phyloP scores from a whole-genome alignment of 2,113 vertebrate genomes.

The Ciconia boyciana region DNA sequence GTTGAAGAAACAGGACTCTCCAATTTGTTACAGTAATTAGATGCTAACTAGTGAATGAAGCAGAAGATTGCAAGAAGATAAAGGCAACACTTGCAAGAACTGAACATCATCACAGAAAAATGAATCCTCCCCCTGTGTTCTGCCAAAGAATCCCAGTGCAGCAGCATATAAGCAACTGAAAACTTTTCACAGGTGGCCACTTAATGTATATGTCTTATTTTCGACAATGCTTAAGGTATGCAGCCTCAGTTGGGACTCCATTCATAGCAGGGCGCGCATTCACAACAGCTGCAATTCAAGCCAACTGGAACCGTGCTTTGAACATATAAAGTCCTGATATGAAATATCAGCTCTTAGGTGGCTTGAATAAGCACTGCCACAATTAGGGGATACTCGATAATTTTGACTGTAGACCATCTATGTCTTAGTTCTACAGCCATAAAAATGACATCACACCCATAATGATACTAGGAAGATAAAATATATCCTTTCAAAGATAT shows the following conservation, averaged over 20 bases:
- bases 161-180: neutral
- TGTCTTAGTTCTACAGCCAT: neutral
- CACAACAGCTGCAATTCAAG: slow-evolving; percentile 48
- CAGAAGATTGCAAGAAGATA: neutral
- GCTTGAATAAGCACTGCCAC: neutral
- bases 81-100: neutral
- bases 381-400: neutral
- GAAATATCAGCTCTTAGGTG: slow-evolving; percentile 25
- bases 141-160: neutral
- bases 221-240: slow-evolving; percentile 4
- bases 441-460: neutral
- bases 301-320: slow-evolving; percentile 39
- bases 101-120: neutral
- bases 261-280: neutral
- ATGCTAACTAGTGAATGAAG: neutral
- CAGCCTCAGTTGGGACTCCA: slow-evolving; percentile 7
- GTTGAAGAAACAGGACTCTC: neutral
- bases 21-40: neutral
- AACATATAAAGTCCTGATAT: slow-evolving; percentile 8
- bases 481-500: neutral
- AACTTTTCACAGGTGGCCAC: slow-evolving; percentile 53
- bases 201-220: neutral
- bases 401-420: neutral
- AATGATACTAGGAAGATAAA: neutral
- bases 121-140: neutral